A percentile compares a stretch with the other conserved stretches of the same genome.
These are phyloP conservation scores for Ranitomeya imitator DNA, from an alignment of 2,113 vertebrate genomes.

Conservation along the genomic window DNA sequence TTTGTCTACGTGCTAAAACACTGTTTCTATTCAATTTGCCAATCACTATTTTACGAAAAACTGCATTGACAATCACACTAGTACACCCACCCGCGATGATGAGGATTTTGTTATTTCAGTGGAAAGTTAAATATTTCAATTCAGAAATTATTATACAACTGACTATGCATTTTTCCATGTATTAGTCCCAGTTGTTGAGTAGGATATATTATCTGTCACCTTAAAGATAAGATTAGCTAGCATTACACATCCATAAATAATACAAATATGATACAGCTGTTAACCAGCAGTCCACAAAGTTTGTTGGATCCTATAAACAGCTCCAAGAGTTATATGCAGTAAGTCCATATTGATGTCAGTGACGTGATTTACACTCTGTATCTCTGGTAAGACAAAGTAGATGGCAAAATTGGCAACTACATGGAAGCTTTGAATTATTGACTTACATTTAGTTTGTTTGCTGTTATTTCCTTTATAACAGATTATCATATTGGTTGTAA, in stretches of 20 bases:
- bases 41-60: too few species aligned
- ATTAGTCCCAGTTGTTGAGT: background rate
- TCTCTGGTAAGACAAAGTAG: background rate
- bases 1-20: too few species aligned
- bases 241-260: slow-evolving; percentile 2
- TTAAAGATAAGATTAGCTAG: slow-evolving; percentile 18
- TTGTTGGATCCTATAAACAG: background rate
- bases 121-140: background rate
- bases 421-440: background rate
- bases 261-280: slow-evolving; percentile 4
- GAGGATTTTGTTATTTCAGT: background rate
- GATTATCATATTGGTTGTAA: background rate
- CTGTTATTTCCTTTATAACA: background rate
- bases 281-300: background rate
- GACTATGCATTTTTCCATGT: background rate
- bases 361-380: background rate
- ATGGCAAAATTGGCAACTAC: slow-evolving; percentile 8
- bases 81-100: too few species aligned
- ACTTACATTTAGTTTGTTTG: background rate
- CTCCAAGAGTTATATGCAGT: background rate
- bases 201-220: slow-evolving; percentile 4
- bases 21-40: too few species aligned
- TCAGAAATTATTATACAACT: background rate
- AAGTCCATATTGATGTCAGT: background rate
- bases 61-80: too few species aligned